Base-by-base conservation (phyloP, 37 sponge, comb jelly and placozoan genomes). In the Spongia lamella region DNA sequence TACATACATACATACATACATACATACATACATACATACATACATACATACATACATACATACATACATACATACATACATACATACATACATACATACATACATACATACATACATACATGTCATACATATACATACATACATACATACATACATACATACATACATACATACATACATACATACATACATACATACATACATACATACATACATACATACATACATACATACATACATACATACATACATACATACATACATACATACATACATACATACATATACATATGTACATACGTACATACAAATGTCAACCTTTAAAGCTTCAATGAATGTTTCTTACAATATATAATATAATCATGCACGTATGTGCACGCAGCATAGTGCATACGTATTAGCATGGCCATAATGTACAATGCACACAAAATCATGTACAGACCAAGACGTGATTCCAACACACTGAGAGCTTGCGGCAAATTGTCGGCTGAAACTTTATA, bases 361-460 rank as follows among this genome's bases (percentile, higher is more conserved):
- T 32, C 73, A 54, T 38, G 7, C 36, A 72, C 20, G 7, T 11
- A 29, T 38, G 2, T 37, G 7, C 16, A 3, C 32, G 32, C 36
- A 57, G 57, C 32, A n/a, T 7, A 2, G 6, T 11, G 9, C 55
- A 31, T 1, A 27, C 19, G 22, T 56, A 71, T 3, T 9, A 54
- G 53, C 29, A 53, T 30, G 30, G 37, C 53, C 70, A 63, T 34
- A 63, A 43, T 13, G 9, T 13, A 9, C 47, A 43, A 43, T 13
- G 9, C 47, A 5, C 9, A 13, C 47, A 43, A 9, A 5, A 13
- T 5, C 47, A 13, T 13, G 5, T 5, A 43, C 57, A n/a, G 21
- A 92, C 93, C 94, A 53, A 93, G 71, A 43, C 80, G 84, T 19
- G 94, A 79, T 61, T 93, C 94, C 29, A 85, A 66, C 33, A 72